Conservation (phyloP, 35 echinoderm and acorn worm genomes). For the Nesometra sesokonis region DNA sequence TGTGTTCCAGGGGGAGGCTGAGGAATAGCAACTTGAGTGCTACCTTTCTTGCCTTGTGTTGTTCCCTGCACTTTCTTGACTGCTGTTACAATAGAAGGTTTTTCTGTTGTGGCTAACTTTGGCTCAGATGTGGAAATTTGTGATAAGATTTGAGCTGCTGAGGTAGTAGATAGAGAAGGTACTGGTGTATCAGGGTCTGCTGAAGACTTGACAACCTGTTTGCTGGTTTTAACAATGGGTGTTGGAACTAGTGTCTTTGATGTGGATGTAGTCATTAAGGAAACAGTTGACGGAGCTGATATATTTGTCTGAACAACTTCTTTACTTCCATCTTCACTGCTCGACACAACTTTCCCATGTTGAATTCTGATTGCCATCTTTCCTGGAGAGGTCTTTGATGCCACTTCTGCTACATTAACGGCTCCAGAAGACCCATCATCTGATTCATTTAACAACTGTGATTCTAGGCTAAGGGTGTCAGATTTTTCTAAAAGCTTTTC, state of each 20-base stretch:
- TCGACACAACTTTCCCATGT: constrained; percentile 40
- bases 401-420: constrained; percentile 48
- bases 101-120: not conserved
- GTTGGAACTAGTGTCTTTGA: not conserved
- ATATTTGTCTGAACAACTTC: constrained; percentile 11
- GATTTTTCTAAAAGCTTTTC: not conserved
- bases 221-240: not conserved
- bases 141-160: not conserved
- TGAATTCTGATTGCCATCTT: constrained; percentile 38
- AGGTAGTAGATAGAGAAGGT: not conserved
- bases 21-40: constrained; percentile 25
- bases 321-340: constrained; percentile 19
- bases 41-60: not conserved
- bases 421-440: constrained; percentile 4
- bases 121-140: not conserved
- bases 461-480: not conserved
- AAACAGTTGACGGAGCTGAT: not conserved
- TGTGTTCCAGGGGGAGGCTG: constrained; percentile 72
- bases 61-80: not conserved
- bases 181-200: not conserved
- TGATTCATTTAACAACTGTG: not conserved
- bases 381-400: constrained; percentile 18
- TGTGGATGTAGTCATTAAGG: not conserved
- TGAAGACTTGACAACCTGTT: not conserved
- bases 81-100: constrained; percentile 1